These are phyloP conservation scores for Otis tarda DNA, from an alignment of 2,113 vertebrate genomes.

Conservation along the genomic window DNA sequence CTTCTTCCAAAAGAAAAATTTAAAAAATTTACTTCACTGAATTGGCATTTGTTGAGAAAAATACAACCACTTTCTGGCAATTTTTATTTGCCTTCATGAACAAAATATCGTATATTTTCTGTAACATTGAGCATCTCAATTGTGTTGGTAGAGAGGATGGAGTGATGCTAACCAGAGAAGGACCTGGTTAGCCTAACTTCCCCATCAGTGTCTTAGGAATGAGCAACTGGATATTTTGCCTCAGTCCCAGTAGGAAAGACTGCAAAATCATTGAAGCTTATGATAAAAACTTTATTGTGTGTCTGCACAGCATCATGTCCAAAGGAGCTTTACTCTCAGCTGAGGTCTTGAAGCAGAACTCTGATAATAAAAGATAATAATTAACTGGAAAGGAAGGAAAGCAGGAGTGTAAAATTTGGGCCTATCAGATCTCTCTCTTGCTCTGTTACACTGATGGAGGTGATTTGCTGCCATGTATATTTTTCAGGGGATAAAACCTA, in stretches of 20 bases:
- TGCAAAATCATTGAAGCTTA: not conserved
- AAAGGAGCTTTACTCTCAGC: not conserved
- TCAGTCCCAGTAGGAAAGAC: not conserved
- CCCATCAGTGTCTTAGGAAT: not conserved
- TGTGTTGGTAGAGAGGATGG: not conserved
- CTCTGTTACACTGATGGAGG: not conserved
- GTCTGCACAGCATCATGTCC: not conserved
- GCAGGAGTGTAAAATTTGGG: not conserved
- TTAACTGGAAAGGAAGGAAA: not conserved
- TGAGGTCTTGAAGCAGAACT: not conserved
- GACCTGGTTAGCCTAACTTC: not conserved
- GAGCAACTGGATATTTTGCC: not conserved
- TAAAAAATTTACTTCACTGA: not conserved
- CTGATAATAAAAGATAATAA: not conserved
- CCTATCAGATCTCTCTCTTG: not conserved
- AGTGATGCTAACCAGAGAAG: not conserved
- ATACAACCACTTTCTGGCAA: not conserved
- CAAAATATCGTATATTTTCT: not conserved
- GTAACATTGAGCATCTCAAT: not conserved
- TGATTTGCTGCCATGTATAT: not conserved
- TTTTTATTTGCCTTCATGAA: not conserved
- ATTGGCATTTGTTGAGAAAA: not conserved
- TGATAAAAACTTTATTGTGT: not conserved
- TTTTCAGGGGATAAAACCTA: not conserved
- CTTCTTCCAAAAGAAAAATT: not conserved